Percentiles rank a stretch among this genome's conserved stretches.
phyloP scores from a whole-genome alignment of 1,140 invertebrate species.

The Heliconius melpomene region DNA sequence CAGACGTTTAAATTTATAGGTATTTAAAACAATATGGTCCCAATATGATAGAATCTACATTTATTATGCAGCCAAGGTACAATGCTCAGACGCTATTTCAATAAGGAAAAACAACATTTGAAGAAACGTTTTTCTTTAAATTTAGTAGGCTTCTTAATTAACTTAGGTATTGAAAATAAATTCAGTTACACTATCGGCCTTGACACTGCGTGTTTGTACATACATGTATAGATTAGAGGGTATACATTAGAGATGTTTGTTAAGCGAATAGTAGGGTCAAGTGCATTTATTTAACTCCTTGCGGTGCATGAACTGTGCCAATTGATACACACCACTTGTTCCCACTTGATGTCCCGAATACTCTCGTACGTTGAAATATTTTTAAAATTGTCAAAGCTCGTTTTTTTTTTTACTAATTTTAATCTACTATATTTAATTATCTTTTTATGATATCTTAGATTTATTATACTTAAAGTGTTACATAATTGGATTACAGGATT shows the following conservation, averaged over 20 bases:
- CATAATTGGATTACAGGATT: conserved; percentile 70
- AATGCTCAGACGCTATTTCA: too few species aligned
- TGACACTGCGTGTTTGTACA: background rate
- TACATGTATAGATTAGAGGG: background rate
- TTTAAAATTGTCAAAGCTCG: background rate
- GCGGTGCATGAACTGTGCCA: background rate
- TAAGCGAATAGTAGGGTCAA: background rate
- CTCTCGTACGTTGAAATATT: background rate
- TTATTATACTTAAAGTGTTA: background rate
- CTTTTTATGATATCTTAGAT: background rate
- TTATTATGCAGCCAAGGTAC: too few species aligned
- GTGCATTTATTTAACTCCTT: background rate
- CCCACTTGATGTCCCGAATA: background rate
- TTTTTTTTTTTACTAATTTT: background rate
- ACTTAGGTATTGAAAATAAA: background rate
- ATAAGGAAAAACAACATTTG: background rate
- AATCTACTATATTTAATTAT: background rate
- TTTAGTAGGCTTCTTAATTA: background rate
- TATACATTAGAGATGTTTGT: background rate
- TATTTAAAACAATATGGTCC: too few species aligned
- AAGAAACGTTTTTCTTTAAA: background rate
- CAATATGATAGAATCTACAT: too few species aligned
- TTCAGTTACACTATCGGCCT: background rate
- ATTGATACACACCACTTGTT: background rate
- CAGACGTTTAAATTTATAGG: too few species aligned